phyloP scores from a whole-genome alignment of 2,797 vertebrate genomes.

The Amblyraja radiata region DNA sequence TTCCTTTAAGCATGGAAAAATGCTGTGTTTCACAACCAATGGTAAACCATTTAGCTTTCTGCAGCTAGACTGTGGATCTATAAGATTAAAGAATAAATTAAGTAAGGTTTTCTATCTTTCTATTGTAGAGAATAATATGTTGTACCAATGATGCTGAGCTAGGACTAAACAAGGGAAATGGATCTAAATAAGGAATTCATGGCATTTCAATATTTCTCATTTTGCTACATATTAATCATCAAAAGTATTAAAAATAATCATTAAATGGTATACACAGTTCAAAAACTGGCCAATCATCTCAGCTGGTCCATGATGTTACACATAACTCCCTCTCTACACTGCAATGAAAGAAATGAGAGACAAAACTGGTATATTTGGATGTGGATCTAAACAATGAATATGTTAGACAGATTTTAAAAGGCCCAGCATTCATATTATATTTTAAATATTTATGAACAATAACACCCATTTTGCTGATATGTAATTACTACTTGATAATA shows the following conservation, averaged over 20 bases:
- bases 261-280: not conserved
- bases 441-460: not conserved
- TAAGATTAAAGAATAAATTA: not conserved
- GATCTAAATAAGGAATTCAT: not conserved
- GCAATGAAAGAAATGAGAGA: not conserved
- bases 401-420: not conserved
- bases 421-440: not conserved
- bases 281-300: not conserved
- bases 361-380: not conserved
- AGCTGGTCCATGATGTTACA: too few relatives aligned
- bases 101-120: not conserved
- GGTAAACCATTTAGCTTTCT: not conserved
- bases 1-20: not conserved
- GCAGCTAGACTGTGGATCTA: not conserved
- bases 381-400: not conserved
- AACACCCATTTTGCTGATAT: not conserved
- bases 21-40: not conserved
- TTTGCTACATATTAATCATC: not conserved
- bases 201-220: not conserved
- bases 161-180: not conserved
- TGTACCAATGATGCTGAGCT: not conserved
- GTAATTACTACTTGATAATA: not conserved
- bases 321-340: not conserved
- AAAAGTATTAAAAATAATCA: not conserved
- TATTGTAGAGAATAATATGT: not conserved